Evolutionary conservation across 2,888 invertebrate species (phyloP).

Genomic region (Lasioglossum calceatum): DNA sequence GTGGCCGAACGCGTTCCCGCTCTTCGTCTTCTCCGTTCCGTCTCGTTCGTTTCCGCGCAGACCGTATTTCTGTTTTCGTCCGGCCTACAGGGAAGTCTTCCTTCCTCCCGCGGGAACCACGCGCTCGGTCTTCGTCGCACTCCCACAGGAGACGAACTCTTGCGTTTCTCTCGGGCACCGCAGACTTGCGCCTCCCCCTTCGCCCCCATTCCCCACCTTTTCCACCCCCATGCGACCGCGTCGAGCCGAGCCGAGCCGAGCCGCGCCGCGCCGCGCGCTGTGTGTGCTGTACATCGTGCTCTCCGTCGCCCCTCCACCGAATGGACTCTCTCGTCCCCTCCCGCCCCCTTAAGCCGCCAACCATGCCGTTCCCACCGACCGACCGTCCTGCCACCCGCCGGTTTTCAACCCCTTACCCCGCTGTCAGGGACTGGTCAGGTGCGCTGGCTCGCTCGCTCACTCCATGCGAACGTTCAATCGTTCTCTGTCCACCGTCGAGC

Average conservation of each 20-base stretch:
- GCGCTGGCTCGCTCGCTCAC: constrained; percentile 55
- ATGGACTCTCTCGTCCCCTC: constrained; percentile 41
- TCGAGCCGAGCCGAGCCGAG: constrained; percentile 33
- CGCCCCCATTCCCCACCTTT: constrained; percentile 52
- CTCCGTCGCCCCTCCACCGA: constrained; percentile 52
- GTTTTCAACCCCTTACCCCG: constrained; percentile 58
- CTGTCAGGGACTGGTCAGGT: constrained; percentile 66
- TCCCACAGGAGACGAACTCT: constrained; percentile 55
- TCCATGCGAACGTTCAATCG: constrained; percentile 63
- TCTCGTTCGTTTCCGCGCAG: constrained; percentile 55
- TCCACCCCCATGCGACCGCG: constrained; percentile 20
- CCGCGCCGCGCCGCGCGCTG: constrained; percentile 44
- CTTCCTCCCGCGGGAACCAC: constrained; percentile 59
- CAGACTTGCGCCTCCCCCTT: constrained; percentile 70
- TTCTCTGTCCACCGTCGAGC: constrained; percentile 72
- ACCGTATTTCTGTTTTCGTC: constrained; percentile 59
- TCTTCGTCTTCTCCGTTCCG: constrained; percentile 47
- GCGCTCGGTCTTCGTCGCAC: constrained; percentile 58
- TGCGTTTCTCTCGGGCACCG: constrained; percentile 73
- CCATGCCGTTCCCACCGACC: constrained; percentile 52
- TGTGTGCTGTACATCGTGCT: constrained; percentile 66
- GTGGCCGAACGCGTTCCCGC: constrained; percentile 52
- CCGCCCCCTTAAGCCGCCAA: constrained; percentile 36
- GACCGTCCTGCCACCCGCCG: constrained; percentile 59
- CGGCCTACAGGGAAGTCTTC: constrained; percentile 49